These are phyloP conservation scores for Poecilia wingei DNA, from an alignment of 2,797 vertebrate genomes.

Conservation along the genomic window DNA sequence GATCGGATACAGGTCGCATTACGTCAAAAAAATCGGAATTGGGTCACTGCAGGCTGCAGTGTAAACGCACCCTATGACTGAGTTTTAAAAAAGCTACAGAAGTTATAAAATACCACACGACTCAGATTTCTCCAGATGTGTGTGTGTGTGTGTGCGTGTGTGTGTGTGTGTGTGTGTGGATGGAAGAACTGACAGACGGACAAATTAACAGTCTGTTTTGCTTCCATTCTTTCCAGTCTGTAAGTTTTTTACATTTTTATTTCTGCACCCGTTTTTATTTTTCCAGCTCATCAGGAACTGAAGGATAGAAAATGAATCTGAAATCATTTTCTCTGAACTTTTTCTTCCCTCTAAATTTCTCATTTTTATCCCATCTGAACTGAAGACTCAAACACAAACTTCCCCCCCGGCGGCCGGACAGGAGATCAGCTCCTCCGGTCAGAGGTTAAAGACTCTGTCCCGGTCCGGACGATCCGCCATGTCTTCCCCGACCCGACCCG, in stretches of 20 bases:
- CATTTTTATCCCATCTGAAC: neutral
- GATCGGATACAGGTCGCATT: no score
- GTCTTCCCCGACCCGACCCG: constrained; percentile 15
- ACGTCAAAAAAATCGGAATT: no score
- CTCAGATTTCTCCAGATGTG: neutral
- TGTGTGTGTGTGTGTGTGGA: no score
- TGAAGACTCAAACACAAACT: neutral
- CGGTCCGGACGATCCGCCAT: constrained; percentile 13
- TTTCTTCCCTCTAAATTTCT: no score
- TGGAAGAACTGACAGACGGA: no score
- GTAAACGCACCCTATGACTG: neutral
- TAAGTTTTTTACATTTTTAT: neutral
- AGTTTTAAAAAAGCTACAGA: neutral
- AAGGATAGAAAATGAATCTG: neutral
- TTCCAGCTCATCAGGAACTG: neutral
- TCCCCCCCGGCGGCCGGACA: neutral
- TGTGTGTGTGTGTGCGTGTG: no score
- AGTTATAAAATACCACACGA: neutral
- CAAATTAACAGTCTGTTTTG: neutral
- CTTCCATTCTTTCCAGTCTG: neutral
- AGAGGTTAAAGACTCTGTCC: neutral
- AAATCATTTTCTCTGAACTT: neutral
- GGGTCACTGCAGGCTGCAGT: no score
- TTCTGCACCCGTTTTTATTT: neutral
- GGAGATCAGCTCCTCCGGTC: neutral